phyloP scores from a whole-genome alignment of 2,113 vertebrate species.

The Tinamus guttatus region DNA sequence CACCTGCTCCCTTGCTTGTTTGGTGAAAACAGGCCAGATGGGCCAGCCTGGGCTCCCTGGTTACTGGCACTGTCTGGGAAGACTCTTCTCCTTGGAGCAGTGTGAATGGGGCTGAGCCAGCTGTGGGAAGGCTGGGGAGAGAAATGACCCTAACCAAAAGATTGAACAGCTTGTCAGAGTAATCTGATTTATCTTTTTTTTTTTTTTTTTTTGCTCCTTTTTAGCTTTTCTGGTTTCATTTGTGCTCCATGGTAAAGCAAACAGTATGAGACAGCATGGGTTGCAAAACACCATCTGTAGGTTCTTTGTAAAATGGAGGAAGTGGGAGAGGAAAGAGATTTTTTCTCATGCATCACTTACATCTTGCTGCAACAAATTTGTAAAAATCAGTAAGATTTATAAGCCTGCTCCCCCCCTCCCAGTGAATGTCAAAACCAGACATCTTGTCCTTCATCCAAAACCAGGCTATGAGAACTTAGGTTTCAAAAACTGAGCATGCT shows the following conservation, averaged over 20 bases:
- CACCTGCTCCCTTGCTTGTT: background rate
- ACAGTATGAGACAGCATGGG: slow-evolving; percentile 23
- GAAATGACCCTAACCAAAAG: background rate
- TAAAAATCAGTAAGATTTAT: background rate
- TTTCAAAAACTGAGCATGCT: background rate
- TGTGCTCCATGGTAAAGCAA: background rate
- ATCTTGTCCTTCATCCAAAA: background rate
- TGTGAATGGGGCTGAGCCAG: background rate
- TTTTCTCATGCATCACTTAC: background rate
- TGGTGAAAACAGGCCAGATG: background rate
- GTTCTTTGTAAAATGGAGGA: slow-evolving; percentile 46
- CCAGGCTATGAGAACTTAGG: background rate
- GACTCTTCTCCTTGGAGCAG: background rate
- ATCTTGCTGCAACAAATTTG: background rate
- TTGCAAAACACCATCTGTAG: slow-evolving; percentile 41
- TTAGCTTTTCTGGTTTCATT: background rate
- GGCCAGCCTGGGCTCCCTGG: too few species aligned
- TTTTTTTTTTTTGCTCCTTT: background rate
- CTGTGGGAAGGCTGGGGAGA: background rate
- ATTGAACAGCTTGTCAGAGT: background rate
- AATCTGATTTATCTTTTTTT: background rate
- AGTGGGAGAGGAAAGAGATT: slow-evolving; percentile 22
- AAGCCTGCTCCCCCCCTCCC: background rate
- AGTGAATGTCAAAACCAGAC: background rate
- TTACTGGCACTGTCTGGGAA: background rate